Base-by-base conservation (phyloP, 2,888 invertebrate genomes). In the Drosophila limbata region DNA sequence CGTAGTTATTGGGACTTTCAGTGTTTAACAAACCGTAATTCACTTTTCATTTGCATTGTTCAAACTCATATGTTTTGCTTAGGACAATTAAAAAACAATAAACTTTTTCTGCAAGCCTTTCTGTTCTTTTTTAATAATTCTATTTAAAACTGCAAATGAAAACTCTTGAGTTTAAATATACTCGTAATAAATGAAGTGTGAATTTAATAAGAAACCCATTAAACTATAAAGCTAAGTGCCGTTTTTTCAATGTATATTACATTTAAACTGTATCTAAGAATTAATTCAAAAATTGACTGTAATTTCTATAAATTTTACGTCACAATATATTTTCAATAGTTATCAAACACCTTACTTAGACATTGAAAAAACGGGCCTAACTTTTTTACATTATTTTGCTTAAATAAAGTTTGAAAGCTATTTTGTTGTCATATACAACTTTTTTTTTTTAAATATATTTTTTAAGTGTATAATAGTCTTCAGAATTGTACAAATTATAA, bases 21-120 rank as follows among this genome's bases (percentile, higher is more conserved):
- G 28, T 42, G 42, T 21, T 42, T 33, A 55, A n/a, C 19, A 19
- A 31, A 55, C 31, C 55, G 40, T 44, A 55, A 42, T 55, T 31
- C 42, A 55, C 55, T 21, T 19, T 55, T 33, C 31, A 44, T 21
- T 44, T 9, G 42, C 42, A 55, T 31, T 33, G 13, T 5, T 19
- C 0, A 55, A 42, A 55, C n/a, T 19, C 13, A n/a, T 45, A 10
- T 45, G n/a, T 33, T 55, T 44, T 33, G 19, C n/a, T 33, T 33
- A 1, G 31, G 13, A 19, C 42, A 44, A 39, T 39, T 28, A 19
- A 19, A 52, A 15, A 37, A 25, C 50, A 51, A 35, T 33, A 33
- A 48, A 17, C 11, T 33, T 33, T 48, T n/a, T 11, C 25, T 9
- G 3, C 28, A 9, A 15, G 3, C 15, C 15, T 9, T 44, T 10